These are phyloP conservation scores for Tragelaphus oryx DNA, from an alignment of 2,797 vertebrate species.

Conservation along the genomic window DNA sequence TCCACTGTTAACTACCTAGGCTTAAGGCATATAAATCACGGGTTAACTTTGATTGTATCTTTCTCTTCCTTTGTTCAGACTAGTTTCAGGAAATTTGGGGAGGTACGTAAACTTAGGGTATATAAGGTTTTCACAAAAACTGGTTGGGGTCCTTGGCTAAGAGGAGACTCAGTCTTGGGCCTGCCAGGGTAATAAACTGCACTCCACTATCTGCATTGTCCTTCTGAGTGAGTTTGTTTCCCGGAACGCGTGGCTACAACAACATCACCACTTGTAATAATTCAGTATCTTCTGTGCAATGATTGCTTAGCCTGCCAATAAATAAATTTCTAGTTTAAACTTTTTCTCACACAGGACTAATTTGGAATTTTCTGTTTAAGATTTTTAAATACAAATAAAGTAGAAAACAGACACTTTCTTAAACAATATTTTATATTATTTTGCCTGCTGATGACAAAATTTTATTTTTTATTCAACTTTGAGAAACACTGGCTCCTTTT, in stretches of 20 bases:
- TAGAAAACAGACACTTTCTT: neutral
- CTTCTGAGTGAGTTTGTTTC: no score
- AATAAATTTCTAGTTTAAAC: neutral
- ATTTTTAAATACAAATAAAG: neutral
- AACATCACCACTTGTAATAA: neutral
- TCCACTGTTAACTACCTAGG: no score
- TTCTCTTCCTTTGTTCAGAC: no score
- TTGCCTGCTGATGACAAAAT: neutral
- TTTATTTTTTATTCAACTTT: neutral
- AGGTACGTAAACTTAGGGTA: no score
- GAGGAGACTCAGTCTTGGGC: no score
- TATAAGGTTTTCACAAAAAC: no score
- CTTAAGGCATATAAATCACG: no score
- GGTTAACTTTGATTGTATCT: no score
- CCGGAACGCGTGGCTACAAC: no score
- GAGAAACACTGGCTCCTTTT: neutral
- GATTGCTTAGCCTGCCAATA: neutral
- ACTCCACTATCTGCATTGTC: no score
- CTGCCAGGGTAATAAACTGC: rapidly evolving
- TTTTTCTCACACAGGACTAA: neutral
- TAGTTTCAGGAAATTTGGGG: no score
- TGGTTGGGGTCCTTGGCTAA: no score
- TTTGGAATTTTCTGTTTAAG: neutral
- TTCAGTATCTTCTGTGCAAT: neutral
- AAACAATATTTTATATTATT: neutral